Conservation (phyloP, 53 echinoderm and acorn worm species). For the Hippasteria phrygiana region DNA sequence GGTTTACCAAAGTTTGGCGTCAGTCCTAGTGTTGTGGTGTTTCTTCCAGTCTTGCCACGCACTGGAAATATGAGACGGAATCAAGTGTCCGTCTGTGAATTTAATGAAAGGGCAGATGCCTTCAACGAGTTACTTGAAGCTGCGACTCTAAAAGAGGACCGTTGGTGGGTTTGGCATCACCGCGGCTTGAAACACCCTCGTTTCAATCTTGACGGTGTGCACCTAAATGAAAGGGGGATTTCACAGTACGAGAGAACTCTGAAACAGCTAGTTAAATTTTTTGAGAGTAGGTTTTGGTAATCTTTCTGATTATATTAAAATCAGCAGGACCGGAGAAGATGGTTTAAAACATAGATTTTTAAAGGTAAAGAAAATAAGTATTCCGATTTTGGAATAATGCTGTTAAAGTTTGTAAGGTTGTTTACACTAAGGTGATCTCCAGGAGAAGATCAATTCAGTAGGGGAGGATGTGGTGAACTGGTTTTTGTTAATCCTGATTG, state of each 20-base stretch:
- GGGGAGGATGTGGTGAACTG: neutral
- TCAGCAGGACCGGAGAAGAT: neutral
- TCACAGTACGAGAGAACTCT: conserved; percentile 9
- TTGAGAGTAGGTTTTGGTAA: conserved; percentile 12
- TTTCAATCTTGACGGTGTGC: conserved; percentile 47
- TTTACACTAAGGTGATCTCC: conserved; percentile 14
- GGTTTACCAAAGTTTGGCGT: neutral
- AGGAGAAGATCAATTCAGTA: conserved; percentile 3
- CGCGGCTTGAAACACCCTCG: conserved; percentile 7
- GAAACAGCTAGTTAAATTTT: conserved; percentile 8
- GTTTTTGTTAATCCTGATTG: neutral
- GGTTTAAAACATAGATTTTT: neutral
- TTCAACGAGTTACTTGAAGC: conserved; percentile 12
- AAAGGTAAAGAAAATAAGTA: neutral
- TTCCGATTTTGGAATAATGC: neutral
- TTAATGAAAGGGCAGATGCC: conserved; percentile 19
- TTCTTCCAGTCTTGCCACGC: conserved; percentile 50
- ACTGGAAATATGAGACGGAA: neutral
- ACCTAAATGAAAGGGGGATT: conserved; percentile 9
- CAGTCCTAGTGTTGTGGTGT: neutral
- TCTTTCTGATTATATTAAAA: neutral
- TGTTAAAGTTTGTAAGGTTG: neutral
- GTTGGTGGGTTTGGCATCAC: conserved; percentile 43
- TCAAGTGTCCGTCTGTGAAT: conserved; percentile 16
- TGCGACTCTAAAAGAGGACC: conserved; percentile 2